Evolutionary conservation across 2,113 vertebrate genomes (phyloP).

Genomic region (Sigmodon hispidus): DNA sequence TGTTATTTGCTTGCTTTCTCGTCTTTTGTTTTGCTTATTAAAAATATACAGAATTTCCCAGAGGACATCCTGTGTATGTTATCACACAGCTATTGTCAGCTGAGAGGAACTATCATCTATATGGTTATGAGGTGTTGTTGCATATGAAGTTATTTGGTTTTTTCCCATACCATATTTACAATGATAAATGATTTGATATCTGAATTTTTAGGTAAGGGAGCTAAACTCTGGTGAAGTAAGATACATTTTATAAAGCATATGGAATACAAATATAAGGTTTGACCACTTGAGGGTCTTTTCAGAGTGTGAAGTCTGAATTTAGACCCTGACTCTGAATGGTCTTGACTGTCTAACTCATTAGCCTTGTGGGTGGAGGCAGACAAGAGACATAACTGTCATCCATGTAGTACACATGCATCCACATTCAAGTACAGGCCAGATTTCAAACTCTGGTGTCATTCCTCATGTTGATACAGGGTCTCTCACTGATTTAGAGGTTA

Average conservation of each 20-base stretch:
- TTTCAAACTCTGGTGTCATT: not conserved
- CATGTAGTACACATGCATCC: not conserved
- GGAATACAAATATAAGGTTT: conserved; percentile 43
- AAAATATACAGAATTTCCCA: not conserved
- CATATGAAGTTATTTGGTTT: conserved; percentile 27
- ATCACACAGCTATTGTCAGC: not conserved
- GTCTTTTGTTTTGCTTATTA: not conserved
- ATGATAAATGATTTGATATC: not conserved
- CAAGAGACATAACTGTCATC: not conserved
- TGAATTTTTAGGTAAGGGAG: conserved; percentile 13
- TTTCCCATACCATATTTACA: not conserved
- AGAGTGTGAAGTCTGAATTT: not conserved
- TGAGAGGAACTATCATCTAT: not conserved
- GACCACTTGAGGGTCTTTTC: not conserved
- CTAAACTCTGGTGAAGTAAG: not conserved
- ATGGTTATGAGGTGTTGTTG: not conserved
- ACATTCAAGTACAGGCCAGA: too few relatives aligned
- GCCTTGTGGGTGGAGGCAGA: not conserved
- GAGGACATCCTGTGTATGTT: not conserved
- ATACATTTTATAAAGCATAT: not conserved
- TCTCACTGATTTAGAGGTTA: not conserved
- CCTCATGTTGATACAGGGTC: not conserved
- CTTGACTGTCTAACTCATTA: not conserved
- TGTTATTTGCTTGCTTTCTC: not conserved
- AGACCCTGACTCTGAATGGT: not conserved